These are phyloP conservation scores for Heterotis niloticus DNA, from an alignment of 2,113 vertebrate genomes.

Conservation along the genomic window DNA sequence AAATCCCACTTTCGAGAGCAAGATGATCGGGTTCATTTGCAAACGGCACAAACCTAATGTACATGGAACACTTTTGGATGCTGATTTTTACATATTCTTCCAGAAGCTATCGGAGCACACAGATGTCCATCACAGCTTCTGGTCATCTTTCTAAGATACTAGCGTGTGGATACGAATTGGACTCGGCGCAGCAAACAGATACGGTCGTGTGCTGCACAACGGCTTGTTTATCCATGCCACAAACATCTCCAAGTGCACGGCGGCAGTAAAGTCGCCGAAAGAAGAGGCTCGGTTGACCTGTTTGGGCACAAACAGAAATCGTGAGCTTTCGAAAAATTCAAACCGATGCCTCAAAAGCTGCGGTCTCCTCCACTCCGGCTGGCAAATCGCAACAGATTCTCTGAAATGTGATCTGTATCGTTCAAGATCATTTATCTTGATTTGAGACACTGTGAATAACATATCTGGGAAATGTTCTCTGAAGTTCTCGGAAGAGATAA, in stretches of 20 bases:
- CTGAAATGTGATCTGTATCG: slow-evolving; percentile 48
- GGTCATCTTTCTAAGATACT: slow-evolving; percentile 53
- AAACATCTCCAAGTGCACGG: slow-evolving; percentile 57
- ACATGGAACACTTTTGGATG: slow-evolving; percentile 81
- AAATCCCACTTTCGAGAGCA: slow-evolving; percentile 71
- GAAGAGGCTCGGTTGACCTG: slow-evolving; percentile 53
- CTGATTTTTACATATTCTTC: slow-evolving; percentile 87
- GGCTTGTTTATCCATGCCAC: slow-evolving; percentile 70
- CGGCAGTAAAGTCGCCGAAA: slow-evolving; percentile 64
- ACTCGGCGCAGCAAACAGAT: slow-evolving; percentile 60
- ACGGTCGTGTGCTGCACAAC: slow-evolving; percentile 64
- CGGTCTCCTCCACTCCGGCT: slow-evolving; percentile 24
- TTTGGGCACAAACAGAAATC: slow-evolving; percentile 54
- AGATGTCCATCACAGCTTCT: slow-evolving; percentile 69
- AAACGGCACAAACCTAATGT: slow-evolving; percentile 83
- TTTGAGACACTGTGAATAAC: slow-evolving; percentile 65
- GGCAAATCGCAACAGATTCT: slow-evolving; percentile 27
- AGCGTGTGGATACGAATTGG: slow-evolving; percentile 41
- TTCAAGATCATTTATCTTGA: slow-evolving; percentile 63
- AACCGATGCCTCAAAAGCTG: slow-evolving; percentile 51
- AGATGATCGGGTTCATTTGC: slow-evolving; percentile 90
- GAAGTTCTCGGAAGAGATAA: slow-evolving; percentile 58
- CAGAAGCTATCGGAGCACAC: slow-evolving; percentile 66
- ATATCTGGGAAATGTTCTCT: slow-evolving; percentile 57
- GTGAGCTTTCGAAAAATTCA: slow-evolving; percentile 59